Conservation (phyloP, 2,888 invertebrate species). For the Dichetophora obliterata region DNA sequence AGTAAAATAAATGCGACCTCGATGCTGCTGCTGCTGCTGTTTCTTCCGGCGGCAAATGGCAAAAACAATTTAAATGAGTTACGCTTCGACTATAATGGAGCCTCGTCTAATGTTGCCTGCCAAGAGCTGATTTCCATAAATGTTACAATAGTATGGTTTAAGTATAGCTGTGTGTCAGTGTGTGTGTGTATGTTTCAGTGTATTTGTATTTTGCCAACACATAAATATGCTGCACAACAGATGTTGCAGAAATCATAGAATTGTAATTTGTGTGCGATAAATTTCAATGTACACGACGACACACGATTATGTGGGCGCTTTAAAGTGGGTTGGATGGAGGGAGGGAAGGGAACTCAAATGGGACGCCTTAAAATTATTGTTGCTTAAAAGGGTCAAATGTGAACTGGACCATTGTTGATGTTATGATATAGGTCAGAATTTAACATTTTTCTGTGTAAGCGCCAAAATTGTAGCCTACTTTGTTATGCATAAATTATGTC, state of each 20-base stretch:
- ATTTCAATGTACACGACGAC: constrained; percentile 16
- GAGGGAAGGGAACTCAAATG: too few species aligned
- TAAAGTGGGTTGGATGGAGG: too few species aligned
- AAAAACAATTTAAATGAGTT: constrained; percentile 26
- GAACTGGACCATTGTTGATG: not conserved
- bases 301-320: not conserved
- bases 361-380: too few species aligned
- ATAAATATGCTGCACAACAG: constrained; percentile 27
- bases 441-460: not conserved
- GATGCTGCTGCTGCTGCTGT: not conserved
- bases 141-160: not conserved
- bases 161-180: not conserved
- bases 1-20: constrained; percentile 34
- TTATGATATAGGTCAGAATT: constrained; percentile 3
- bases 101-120: constrained; percentile 16
- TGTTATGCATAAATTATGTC: not conserved
- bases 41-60: constrained; percentile 20
- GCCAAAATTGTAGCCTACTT: not conserved
- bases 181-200: constrained; percentile 14
- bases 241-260: constrained; percentile 36
- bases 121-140: constrained; percentile 31
- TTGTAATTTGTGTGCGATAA: constrained; percentile 33
- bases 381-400: not conserved
- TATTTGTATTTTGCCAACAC: not conserved
- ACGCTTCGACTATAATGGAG: constrained; percentile 12